Evolutionary conservation across 2,797 vertebrate species (phyloP).

Genomic region (Podargus strigoides): DNA sequence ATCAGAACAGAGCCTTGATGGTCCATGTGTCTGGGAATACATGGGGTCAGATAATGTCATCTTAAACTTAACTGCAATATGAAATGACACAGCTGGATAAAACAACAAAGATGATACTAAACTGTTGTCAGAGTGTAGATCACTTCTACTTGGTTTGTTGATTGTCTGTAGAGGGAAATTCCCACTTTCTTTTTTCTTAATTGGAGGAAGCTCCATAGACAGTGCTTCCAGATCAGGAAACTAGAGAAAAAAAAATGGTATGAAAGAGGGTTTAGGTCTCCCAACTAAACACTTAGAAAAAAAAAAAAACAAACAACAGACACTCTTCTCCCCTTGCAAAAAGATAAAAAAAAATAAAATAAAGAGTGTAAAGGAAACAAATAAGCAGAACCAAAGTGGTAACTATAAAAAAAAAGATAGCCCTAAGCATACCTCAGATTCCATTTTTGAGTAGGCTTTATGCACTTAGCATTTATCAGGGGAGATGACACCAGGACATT

Average conservation of each 20-base stretch:
- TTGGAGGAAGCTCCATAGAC: constrained; percentile 69
- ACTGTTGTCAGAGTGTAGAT: background rate
- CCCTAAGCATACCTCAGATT: background rate
- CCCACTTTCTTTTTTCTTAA: constrained; percentile 24
- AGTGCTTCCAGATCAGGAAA: constrained; percentile 65
- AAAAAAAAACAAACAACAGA: background rate
- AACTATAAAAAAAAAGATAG: background rate
- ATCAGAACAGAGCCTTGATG: background rate
- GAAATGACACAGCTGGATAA: background rate
- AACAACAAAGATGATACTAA: background rate
- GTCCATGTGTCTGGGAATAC: background rate
- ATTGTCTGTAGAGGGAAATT: background rate
- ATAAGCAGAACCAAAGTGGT: background rate
- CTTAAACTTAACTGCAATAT: background rate
- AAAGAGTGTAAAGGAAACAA: background rate
- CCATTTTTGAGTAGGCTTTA: background rate
- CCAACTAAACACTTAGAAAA: background rate
- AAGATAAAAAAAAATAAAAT: no score
- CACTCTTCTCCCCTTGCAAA: no score
- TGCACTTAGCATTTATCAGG: background rate
- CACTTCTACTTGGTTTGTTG: background rate
- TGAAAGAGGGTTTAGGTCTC: background rate
- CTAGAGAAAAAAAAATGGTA: constrained; percentile 56
- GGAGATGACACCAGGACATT: background rate
- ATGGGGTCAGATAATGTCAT: background rate